phyloP scores from a whole-genome alignment of 2,797 vertebrate species.

The Podarcis siculus region DNA sequence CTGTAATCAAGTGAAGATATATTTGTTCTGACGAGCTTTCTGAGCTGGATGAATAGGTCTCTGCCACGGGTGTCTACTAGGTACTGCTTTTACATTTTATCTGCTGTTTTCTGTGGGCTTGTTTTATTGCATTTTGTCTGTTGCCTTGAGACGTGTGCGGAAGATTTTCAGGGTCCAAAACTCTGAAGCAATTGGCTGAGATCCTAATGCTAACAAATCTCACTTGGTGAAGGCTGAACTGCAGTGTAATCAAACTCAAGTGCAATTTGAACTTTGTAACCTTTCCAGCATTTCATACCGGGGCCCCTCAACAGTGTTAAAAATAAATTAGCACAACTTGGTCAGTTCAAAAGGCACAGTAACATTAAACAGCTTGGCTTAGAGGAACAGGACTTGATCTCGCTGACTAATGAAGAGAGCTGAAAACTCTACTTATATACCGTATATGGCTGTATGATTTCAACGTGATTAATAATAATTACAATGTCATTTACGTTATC shows the following conservation, averaged over 20 bases:
- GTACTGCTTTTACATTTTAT: too few relatives aligned
- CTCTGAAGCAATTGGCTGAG: background rate
- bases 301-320: background rate
- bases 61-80: too few relatives aligned
- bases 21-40: too few relatives aligned
- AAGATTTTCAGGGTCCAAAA: background rate
- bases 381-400: constrained; percentile 13
- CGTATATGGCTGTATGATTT: constrained; percentile 12
- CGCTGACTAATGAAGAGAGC: constrained; percentile 4
- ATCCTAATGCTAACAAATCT: background rate
- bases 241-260: background rate
- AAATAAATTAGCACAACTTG: constrained; percentile 13
- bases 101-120: too few relatives aligned
- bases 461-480: background rate
- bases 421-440: background rate
- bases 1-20: too few relatives aligned
- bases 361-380: constrained; percentile 18
- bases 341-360: background rate
- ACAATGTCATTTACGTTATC: constrained; percentile 32
- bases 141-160: too few relatives aligned
- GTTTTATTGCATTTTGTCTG: too few relatives aligned
- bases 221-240: background rate
- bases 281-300: background rate
- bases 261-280: constrained; percentile 17
- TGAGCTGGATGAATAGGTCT: too few relatives aligned